Conservation (phyloP, 2,797 vertebrate genomes). For the Sebastes ruberrimus region DNA sequence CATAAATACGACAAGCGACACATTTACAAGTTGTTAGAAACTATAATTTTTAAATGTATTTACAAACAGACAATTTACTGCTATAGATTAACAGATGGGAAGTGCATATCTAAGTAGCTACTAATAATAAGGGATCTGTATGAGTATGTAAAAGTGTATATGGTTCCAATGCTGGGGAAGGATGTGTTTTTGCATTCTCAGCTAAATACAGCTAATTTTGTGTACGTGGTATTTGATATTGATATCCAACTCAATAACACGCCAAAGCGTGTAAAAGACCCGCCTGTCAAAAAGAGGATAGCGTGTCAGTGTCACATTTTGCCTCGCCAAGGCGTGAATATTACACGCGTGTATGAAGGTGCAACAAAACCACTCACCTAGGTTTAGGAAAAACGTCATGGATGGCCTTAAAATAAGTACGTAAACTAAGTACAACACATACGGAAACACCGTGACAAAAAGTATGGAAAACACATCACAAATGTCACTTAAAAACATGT, state of each 20-base stretch:
- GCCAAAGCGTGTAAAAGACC: no score
- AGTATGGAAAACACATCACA: no score
- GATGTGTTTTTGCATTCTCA: neutral
- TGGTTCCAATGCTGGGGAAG: no score
- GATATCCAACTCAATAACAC: neutral
- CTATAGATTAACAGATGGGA: neutral
- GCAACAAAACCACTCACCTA: no score
- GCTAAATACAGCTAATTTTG: neutral
- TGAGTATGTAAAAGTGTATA: neutral
- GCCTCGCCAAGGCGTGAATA: no score
- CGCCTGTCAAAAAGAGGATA: fast-evolving
- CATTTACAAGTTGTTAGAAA: neutral
- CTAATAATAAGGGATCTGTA: neutral
- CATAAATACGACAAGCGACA: neutral
- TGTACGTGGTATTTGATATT: neutral
- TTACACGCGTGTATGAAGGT: no score
- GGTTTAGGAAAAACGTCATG: no score
- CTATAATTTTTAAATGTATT: neutral
- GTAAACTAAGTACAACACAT: no score
- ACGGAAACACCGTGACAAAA: no score
- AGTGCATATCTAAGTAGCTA: neutral
- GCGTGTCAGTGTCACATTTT: no score
- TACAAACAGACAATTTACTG: neutral
- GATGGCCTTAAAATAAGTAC: no score
- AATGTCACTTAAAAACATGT: no score